Evolutionary conservation across 2,888 invertebrate genomes (phyloP).

Genomic region (Nymphalis c-album): DNA sequence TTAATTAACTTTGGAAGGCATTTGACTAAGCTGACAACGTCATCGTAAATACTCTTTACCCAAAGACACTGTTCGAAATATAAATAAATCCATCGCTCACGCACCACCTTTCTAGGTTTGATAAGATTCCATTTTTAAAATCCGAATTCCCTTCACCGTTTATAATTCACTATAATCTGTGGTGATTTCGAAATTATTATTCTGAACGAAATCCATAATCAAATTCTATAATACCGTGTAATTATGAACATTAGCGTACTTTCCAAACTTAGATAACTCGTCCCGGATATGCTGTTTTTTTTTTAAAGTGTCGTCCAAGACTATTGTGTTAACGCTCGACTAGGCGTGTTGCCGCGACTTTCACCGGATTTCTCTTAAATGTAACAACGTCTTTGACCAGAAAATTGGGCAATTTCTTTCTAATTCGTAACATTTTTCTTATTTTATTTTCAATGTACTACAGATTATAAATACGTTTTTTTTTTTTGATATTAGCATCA

Average conservation of each 20-base stretch:
- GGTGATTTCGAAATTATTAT: neutral
- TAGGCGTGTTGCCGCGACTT: slow-evolving; percentile 47
- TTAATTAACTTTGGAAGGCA: too few relatives aligned
- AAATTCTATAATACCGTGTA: slow-evolving; percentile 15
- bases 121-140: too few relatives aligned
- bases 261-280: slow-evolving; percentile 28
- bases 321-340: slow-evolving; percentile 54
- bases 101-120: too few relatives aligned
- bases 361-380: slow-evolving; percentile 53
- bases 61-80: too few relatives aligned
- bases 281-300: slow-evolving; percentile 32
- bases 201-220: neutral
- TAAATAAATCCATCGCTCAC: too few relatives aligned
- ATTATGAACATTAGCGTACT: slow-evolving; percentile 26
- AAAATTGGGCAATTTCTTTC: slow-evolving; percentile 29
- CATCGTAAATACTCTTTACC: too few relatives aligned
- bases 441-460: neutral
- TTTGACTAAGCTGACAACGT: too few relatives aligned
- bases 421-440: slow-evolving; percentile 8
- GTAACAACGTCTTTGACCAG: slow-evolving; percentile 30
- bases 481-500: neutral
- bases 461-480: neutral
- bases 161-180: too few relatives aligned
- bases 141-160: neutral
- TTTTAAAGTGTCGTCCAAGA: slow-evolving; percentile 27